A percentile compares a stretch with the other conserved stretches of the same genome.
These are phyloP conservation scores for Dascillus cervinus DNA, from an alignment of 2,888 invertebrate genomes.

Conservation along the genomic window DNA sequence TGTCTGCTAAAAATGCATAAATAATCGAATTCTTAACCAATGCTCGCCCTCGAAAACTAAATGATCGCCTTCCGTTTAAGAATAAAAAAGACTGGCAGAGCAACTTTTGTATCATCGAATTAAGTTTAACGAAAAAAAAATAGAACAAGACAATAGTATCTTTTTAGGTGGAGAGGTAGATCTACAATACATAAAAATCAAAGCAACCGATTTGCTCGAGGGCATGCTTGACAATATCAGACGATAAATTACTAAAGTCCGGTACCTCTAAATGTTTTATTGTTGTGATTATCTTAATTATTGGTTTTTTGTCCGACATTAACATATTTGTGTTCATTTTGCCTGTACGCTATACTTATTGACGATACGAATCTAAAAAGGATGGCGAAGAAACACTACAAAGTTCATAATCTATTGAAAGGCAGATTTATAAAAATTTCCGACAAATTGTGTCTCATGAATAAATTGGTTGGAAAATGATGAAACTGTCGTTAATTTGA, in stretches of 20 bases:
- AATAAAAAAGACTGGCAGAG: too few relatives aligned
- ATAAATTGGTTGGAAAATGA: slow-evolving; percentile 6
- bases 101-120: too few relatives aligned
- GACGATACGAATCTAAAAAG: slow-evolving; percentile 14
- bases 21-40: too few relatives aligned
- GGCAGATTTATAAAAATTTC: too few relatives aligned
- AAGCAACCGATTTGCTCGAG: slow-evolving; percentile 30
- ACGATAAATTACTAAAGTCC: slow-evolving; percentile 33
- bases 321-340: slow-evolving; percentile 32
- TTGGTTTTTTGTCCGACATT: slow-evolving; percentile 35
- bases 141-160: too few relatives aligned
- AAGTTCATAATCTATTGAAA: slow-evolving; percentile 6
- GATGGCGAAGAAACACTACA: slow-evolving; percentile 8
- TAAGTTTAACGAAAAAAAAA: too few relatives aligned
- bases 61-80: too few relatives aligned
- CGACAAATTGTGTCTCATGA: background rate
- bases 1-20: too few relatives aligned
- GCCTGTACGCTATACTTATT: slow-evolving; percentile 22
- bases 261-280: slow-evolving; percentile 33
- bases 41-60: too few relatives aligned
- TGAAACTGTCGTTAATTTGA: slow-evolving; percentile 13
- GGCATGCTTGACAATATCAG: slow-evolving; percentile 35
- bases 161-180: too few relatives aligned
- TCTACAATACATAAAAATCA: too few relatives aligned
- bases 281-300: slow-evolving; percentile 40